Evolutionary conservation across 2,888 invertebrate genomes (phyloP).

Genomic region (Athalia circularis): DNA sequence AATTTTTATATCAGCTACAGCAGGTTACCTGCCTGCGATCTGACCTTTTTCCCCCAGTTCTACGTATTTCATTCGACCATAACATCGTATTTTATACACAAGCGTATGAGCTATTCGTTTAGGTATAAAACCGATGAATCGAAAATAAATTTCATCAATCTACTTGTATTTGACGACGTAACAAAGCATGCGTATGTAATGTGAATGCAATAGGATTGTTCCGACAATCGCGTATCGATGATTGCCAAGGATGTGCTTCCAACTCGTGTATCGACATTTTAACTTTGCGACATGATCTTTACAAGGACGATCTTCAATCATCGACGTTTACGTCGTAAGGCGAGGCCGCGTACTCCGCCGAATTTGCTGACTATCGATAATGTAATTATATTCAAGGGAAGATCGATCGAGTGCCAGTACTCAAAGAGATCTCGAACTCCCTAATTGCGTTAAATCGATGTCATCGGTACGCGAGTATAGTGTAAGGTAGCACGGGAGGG

Average conservation of each 20-base stretch:
- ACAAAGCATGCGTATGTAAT: too few relatives aligned
- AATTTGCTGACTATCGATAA: conserved; percentile 37
- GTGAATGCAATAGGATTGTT: too few relatives aligned
- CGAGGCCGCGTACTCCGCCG: neutral
- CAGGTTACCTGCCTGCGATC: neutral
- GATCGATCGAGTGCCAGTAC: conserved; percentile 17
- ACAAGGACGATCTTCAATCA: conserved; percentile 15
- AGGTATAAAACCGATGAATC: too few relatives aligned
- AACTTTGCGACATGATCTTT: too few relatives aligned
- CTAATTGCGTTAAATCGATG: conserved; percentile 40
- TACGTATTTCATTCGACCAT: neutral
- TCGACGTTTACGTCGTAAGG: neutral
- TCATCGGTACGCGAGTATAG: neutral
- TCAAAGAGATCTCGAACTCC: conserved; percentile 38
- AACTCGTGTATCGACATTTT: too few relatives aligned
- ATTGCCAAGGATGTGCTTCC: too few relatives aligned
- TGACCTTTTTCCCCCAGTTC: neutral
- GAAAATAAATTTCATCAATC: too few relatives aligned
- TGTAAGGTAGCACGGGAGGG: neutral
- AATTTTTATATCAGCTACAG: too few relatives aligned
- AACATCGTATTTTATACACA: too few relatives aligned
- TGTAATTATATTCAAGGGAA: conserved; percentile 34
- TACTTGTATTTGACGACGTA: too few relatives aligned
- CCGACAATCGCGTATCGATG: too few relatives aligned
- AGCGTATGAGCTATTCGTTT: too few relatives aligned